phyloP scores from a whole-genome alignment of 2,113 vertebrate species.

The Dunckerocampus dactyliophorus region DNA sequence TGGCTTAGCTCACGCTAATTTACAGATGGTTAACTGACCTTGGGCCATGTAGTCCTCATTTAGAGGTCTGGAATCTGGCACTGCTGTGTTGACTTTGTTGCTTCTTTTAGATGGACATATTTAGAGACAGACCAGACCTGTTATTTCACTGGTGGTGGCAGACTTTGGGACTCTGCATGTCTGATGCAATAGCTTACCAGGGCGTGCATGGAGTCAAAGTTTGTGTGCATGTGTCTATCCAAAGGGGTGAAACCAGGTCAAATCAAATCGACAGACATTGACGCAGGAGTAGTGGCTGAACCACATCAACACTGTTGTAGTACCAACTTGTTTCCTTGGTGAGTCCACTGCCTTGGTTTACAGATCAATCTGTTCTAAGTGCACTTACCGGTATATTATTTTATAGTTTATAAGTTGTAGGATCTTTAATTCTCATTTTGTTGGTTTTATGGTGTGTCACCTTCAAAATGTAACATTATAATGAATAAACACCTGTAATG shows the following conservation, averaged over 20 bases:
- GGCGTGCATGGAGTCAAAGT: neutral
- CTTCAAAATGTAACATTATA: no score
- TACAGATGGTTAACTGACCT: slow-evolving; percentile 58
- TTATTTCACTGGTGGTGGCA: slow-evolving; percentile 65
- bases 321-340: slow-evolving; percentile 17
- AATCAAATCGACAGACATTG: slow-evolving; percentile 9
- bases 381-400: no score
- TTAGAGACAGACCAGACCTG: slow-evolving; percentile 68
- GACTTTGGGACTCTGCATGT: slow-evolving; percentile 47
- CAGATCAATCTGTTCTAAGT: no score
- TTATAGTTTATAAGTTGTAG: no score
- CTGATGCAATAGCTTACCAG: slow-evolving; percentile 59
- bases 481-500: no score
- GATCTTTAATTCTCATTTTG: no score
- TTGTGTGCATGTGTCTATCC: slow-evolving; percentile 10
- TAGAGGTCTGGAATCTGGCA: slow-evolving; percentile 59
- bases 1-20: slow-evolving; percentile 58
- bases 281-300: slow-evolving; percentile 1
- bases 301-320: slow-evolving; percentile 25
- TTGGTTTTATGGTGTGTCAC: no score
- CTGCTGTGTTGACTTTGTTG: slow-evolving; percentile 63
- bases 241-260: slow-evolving; percentile 52
- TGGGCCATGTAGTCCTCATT: slow-evolving; percentile 57
- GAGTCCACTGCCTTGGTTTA: neutral
- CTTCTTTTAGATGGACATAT: slow-evolving; percentile 69